A percentile compares a stretch with the other conserved stretches of the same genome.
phyloP scores from a whole-genome alignment of 2,888 invertebrate species.

The Epirrhoe tristata region DNA sequence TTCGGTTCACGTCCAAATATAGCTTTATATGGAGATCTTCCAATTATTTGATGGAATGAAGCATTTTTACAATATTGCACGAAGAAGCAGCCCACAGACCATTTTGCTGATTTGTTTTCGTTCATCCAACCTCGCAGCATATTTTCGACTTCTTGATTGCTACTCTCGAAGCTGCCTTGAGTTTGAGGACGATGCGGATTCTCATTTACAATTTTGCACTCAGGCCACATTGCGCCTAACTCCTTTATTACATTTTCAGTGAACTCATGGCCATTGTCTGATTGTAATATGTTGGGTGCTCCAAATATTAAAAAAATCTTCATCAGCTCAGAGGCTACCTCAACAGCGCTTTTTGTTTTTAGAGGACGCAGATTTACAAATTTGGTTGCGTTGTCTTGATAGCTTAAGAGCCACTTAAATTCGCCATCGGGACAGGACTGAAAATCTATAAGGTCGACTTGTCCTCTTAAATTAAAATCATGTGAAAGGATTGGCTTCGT shows the following conservation, averaged over 20 bases:
- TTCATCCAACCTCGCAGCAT: conserved; percentile 7
- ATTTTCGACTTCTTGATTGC: conserved; percentile 9
- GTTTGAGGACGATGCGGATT: background rate
- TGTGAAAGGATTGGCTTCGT: background rate
- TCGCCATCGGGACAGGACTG: conserved; percentile 3
- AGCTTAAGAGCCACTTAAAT: conserved; percentile 1
- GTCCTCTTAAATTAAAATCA: background rate
- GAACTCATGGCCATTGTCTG: conserved; percentile 1
- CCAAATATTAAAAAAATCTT: conserved; percentile 8
- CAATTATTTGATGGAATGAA: background rate
- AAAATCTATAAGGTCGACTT: conserved; percentile 6
- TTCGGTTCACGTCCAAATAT: conserved; percentile 3
- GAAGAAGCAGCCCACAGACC: conserved; percentile 4
- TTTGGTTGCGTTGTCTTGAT: conserved; percentile 6
- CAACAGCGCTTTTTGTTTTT: conserved; percentile 1
- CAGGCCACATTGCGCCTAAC: background rate
- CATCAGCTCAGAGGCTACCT: conserved; percentile 3
- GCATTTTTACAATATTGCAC: conserved; percentile 3
- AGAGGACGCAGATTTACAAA: conserved; percentile 3
- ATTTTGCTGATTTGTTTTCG: conserved; percentile 6
- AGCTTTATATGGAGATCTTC: conserved; percentile 4
- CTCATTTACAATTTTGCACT: background rate
- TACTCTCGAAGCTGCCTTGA: background rate
- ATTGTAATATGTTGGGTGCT: conserved; percentile 2
- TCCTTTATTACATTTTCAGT: background rate